Evolutionary conservation across 2,113 vertebrate species (phyloP).

Genomic region (Cheilinus undulatus): DNA sequence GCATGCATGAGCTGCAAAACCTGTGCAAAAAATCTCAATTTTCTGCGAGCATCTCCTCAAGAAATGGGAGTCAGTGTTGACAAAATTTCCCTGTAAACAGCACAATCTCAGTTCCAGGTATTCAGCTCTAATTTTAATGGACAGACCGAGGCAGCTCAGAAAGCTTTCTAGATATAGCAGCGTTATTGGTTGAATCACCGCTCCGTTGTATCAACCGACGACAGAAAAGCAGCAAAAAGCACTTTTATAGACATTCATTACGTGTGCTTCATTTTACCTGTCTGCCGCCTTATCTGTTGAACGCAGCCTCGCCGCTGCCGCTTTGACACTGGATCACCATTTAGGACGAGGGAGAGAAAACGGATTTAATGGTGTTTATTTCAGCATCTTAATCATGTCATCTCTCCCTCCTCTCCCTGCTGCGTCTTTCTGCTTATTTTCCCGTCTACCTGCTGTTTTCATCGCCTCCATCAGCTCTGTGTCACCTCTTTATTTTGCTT

Average conservation of each 20-base stretch:
- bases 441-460: conserved; percentile 54
- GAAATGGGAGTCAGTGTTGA: conserved; percentile 3
- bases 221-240: conserved; percentile 49
- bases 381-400: conserved; percentile 65
- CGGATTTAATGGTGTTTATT: conserved; percentile 70
- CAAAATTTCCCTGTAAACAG: conserved; percentile 27
- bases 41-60: background rate
- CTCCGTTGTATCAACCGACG: conserved; percentile 52
- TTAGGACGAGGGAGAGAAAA: conserved; percentile 31
- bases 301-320: conserved; percentile 48
- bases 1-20: background rate
- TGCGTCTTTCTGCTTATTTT: conserved; percentile 41
- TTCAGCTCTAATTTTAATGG: conserved; percentile 49
- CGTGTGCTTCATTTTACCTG: conserved; percentile 67
- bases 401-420: conserved; percentile 29
- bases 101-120: background rate
- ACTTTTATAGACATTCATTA: conserved; percentile 66
- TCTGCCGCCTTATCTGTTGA: conserved; percentile 67
- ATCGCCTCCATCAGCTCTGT: conserved; percentile 20
- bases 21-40: background rate
- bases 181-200: conserved; percentile 45
- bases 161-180: conserved; percentile 21
- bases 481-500: conserved; percentile 28
- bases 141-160: conserved; percentile 26
- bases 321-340: conserved; percentile 70